phyloP scores from a whole-genome alignment of 2,888 invertebrate genomes.

The Anthrax anthrax region DNA sequence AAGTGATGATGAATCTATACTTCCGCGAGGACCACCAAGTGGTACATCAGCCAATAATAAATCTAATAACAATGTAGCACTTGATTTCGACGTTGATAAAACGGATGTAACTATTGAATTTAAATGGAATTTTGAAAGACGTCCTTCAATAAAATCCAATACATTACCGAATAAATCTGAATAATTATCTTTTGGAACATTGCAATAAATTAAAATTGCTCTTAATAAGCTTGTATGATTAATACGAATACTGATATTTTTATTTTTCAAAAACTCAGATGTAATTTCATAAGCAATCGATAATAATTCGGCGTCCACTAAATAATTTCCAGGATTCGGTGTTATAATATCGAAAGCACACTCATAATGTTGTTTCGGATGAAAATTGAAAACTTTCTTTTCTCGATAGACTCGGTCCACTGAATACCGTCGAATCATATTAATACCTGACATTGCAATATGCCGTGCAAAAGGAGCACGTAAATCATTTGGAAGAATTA shows the following conservation, averaged over 20 bases:
- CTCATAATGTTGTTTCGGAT: conserved; percentile 79
- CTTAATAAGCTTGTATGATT: conserved; percentile 67
- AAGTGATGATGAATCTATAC: conserved; percentile 24
- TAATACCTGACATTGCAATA: conserved; percentile 64
- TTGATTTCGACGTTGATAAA: conserved; percentile 39
- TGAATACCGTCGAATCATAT: conserved; percentile 66
- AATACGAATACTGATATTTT: conserved; percentile 53
- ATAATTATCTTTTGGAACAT: conserved; percentile 56
- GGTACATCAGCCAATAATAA: conserved; percentile 26
- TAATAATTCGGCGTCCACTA: conserved; percentile 77
- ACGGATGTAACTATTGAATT: conserved; percentile 52
- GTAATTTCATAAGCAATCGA: conserved; percentile 62
- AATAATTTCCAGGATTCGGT: conserved; percentile 53
- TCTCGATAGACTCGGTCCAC: conserved; percentile 79
- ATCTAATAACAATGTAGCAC: conserved; percentile 27
- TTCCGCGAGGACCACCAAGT: conserved; percentile 24
- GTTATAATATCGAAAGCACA: conserved; percentile 90
- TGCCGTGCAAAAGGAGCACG: conserved; percentile 67
- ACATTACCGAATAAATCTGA: conserved; percentile 24
- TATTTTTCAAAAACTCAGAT: conserved; percentile 48
- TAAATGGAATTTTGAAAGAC: conserved; percentile 53
- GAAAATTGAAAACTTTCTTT: conserved; percentile 61
- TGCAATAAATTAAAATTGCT: conserved; percentile 64
- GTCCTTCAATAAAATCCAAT: conserved; percentile 37
- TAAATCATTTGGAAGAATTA: conserved; percentile 74